Evolutionary conservation across 2,888 invertebrate genomes (phyloP).

Genomic region (Eristalis pertinax): DNA sequence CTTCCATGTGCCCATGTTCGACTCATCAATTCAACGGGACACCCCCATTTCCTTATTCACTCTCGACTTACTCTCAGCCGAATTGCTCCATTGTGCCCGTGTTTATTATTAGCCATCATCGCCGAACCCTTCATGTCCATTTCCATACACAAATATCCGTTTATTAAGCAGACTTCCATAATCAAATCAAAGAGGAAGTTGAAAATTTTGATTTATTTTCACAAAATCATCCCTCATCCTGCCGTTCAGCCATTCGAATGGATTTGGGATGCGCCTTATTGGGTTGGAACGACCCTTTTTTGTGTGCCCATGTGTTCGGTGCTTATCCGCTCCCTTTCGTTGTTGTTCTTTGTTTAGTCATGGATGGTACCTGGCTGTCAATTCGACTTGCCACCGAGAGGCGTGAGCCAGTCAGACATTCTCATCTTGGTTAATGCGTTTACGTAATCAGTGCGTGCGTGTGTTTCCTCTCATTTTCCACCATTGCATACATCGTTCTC

Average conservation of each 20-base stretch:
- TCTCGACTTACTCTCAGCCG: conserved; percentile 21
- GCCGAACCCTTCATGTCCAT: conserved; percentile 14
- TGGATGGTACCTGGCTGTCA: conserved; percentile 2
- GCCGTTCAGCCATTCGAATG: conserved; percentile 5
- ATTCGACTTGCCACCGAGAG: not conserved
- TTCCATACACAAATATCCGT: conserved; percentile 37
- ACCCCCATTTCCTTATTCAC: conserved; percentile 8
- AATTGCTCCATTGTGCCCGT: conserved; percentile 33
- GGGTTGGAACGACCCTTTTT: conserved; percentile 16
- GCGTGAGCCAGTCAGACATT: conserved; percentile 4
- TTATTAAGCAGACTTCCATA: conserved; percentile 35
- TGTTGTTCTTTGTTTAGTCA: not conserved
- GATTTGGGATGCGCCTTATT: conserved; percentile 21
- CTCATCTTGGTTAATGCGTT: conserved; percentile 54
- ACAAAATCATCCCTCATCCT: conserved; percentile 32
- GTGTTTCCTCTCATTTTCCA: conserved; percentile 47
- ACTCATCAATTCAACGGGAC: not conserved
- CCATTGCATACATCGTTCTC: conserved; percentile 53
- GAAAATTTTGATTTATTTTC: conserved; percentile 53
- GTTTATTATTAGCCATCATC: conserved; percentile 24
- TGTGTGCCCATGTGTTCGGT: conserved; percentile 2
- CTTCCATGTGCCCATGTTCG: not conserved
- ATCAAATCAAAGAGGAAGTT: conserved; percentile 56
- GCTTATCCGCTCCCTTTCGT: not conserved
- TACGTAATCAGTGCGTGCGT: conserved; percentile 29